A percentile compares a stretch with the other conserved stretches of the same genome.
These are phyloP conservation scores for Anarsia innoxiella DNA, from an alignment of 2,888 invertebrate species.

Conservation along the genomic window DNA sequence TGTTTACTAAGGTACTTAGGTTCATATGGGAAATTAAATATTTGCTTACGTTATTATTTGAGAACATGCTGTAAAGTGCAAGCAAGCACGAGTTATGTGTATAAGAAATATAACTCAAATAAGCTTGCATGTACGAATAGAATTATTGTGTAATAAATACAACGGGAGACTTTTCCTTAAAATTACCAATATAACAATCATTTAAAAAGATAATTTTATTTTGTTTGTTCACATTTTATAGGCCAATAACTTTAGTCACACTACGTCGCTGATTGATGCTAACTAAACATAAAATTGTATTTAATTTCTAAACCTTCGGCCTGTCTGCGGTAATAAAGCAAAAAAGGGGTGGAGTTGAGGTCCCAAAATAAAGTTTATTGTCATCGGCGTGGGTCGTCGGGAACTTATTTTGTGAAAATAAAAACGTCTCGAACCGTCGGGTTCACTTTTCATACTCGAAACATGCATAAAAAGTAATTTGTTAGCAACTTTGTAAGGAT, in stretches of 20 bases:
- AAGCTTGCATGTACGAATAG: too few species aligned
- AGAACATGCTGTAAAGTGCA: too few species aligned
- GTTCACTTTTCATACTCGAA: constrained; percentile 1
- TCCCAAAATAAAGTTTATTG: constrained; percentile 42
- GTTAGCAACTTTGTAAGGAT: background rate
- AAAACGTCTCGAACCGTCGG: background rate
- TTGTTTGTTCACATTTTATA: constrained; percentile 7
- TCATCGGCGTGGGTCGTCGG: constrained; percentile 23
- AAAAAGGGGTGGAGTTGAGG: constrained; percentile 29
- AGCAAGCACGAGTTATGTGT: too few species aligned
- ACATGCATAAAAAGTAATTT: background rate
- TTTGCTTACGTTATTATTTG: too few species aligned
- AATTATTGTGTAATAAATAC: too few species aligned
- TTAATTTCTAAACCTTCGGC: constrained; percentile 10
- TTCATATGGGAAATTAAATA: too few species aligned
- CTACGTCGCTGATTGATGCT: constrained; percentile 22
- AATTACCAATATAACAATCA: too few species aligned
- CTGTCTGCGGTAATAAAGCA: constrained; percentile 40
- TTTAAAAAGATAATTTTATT: too few species aligned
- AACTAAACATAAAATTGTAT: constrained; percentile 31
- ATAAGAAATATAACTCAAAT: too few species aligned
- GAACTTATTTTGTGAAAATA: constrained; percentile 6
- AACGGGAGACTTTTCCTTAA: too few species aligned
- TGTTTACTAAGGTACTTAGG: too few species aligned
- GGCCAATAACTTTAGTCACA: constrained; percentile 6